phyloP scores from a whole-genome alignment of 2,113 vertebrate species.

The Engraulis encrasicolus region DNA sequence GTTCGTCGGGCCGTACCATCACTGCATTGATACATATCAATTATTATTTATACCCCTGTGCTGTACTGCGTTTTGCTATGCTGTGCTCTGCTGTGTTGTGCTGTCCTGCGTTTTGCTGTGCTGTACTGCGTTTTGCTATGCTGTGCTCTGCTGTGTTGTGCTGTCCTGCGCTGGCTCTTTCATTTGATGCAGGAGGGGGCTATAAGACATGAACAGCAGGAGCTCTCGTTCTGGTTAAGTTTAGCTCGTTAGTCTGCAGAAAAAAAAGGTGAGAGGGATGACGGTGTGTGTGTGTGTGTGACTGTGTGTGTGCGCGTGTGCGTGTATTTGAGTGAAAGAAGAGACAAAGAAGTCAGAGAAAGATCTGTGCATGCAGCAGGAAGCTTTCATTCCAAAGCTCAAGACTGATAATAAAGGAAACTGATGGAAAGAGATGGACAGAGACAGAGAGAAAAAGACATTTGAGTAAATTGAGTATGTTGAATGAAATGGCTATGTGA shows the following conservation, averaged over 20 bases:
- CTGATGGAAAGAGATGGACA: not conserved
- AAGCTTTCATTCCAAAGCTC: not conserved
- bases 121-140: too few species aligned
- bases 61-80: conserved; percentile 21
- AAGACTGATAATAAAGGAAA: not conserved
- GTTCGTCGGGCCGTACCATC: too few species aligned
- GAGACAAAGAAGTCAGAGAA: not conserved
- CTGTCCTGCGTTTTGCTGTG: conserved; percentile 21
- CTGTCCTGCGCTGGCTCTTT: conserved; percentile 12
- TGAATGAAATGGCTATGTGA: not conserved
- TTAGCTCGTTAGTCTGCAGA: not conserved
- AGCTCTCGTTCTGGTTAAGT: conserved; percentile 17
- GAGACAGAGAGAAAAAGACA: too few species aligned
- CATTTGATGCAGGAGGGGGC: not conserved
- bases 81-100: too few species aligned
- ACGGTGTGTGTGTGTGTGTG: too few species aligned
- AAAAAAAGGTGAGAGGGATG: not conserved
- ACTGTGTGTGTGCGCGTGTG: too few species aligned
- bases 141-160: conserved; percentile 27
- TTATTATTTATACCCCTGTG: too few species aligned
- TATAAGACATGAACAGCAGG: conserved; percentile 32
- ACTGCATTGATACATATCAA: too few species aligned
- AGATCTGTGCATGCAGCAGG: not conserved
- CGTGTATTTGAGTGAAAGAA: too few species aligned
- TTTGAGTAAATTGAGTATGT: not conserved